Percentiles rank a stretch among this genome's conserved stretches.
phyloP scores from a whole-genome alignment of 2,888 invertebrate genomes.

The Nymphalis c-album region DNA sequence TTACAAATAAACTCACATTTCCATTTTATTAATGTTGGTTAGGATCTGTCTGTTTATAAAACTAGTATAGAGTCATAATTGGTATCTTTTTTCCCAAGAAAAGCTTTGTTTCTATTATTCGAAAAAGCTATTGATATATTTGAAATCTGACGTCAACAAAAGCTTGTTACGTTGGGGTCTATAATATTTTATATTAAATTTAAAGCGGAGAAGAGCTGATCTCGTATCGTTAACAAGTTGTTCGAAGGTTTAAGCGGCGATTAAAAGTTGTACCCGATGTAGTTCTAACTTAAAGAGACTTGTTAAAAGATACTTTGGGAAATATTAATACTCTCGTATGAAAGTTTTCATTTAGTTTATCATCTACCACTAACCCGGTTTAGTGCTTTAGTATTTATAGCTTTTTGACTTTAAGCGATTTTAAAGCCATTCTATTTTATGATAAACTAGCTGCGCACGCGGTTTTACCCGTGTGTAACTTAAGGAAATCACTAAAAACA shows the following conservation, averaged over 20 bases:
- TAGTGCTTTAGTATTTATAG: neutral
- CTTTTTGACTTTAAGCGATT: too few species aligned
- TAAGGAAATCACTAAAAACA: too few species aligned
- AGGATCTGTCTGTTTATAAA: neutral
- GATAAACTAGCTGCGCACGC: too few species aligned
- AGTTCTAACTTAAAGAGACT: conserved; percentile 19
- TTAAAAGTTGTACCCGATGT: conserved; percentile 23
- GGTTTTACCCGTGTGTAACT: too few species aligned
- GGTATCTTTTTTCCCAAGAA: too few species aligned
- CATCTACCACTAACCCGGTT: neutral
- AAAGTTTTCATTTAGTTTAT: conserved; percentile 7
- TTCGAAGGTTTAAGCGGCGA: conserved; percentile 20
- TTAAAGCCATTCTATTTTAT: too few species aligned
- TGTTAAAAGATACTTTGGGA: conserved; percentile 25
- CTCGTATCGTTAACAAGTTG: conserved; percentile 15
- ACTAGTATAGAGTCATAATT: too few species aligned
- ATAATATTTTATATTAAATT: neutral
- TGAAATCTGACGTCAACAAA: too few species aligned
- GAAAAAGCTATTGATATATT: too few species aligned
- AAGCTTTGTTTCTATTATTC: too few species aligned
- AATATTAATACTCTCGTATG: conserved; percentile 22
- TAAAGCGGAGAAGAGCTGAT: conserved; percentile 1
- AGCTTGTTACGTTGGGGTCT: neutral
- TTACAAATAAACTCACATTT: too few species aligned
- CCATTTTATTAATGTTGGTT: too few species aligned